Percentiles rank a stretch among this genome's conserved stretches.
These are phyloP conservation scores for Xanthostigma xanthostigma DNA, from an alignment of 2,888 invertebrate species.

Conservation along the genomic window DNA sequence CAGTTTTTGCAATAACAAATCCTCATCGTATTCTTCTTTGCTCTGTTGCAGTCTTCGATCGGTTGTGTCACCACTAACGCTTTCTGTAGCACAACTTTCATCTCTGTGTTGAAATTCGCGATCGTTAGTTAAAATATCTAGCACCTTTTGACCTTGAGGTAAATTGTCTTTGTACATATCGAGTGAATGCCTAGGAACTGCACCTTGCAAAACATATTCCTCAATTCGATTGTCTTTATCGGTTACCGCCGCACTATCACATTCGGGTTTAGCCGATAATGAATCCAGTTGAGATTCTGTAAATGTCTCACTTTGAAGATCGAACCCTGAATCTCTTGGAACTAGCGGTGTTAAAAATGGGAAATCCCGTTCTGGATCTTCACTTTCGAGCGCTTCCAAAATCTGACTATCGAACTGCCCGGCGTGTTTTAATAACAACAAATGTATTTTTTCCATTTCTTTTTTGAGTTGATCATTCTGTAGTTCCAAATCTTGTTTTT, in stretches of 20 bases:
- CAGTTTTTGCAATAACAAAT: slow-evolving; percentile 43
- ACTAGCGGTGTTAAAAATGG: slow-evolving; percentile 13
- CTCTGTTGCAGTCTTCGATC: slow-evolving; percentile 9
- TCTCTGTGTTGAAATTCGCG: not conserved
- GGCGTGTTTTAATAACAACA: slow-evolving; percentile 49
- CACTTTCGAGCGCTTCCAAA: slow-evolving; percentile 31
- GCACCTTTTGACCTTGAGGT: too few species aligned
- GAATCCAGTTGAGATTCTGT: not conserved
- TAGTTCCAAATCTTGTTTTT: slow-evolving; percentile 61
- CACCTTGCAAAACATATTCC: slow-evolving; percentile 47
- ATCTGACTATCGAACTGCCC: slow-evolving; percentile 48
- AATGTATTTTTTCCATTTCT: slow-evolving; percentile 67
- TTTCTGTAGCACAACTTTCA: slow-evolving; percentile 22
- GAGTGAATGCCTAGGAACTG: slow-evolving; percentile 41
- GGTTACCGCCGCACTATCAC: slow-evolving; percentile 24
- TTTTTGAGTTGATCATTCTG: slow-evolving; percentile 62
- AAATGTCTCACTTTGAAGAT: not conserved
- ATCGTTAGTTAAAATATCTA: too few species aligned
- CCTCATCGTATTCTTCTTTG: slow-evolving; percentile 39
- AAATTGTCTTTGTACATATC: slow-evolving; percentile 13
- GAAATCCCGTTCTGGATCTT: slow-evolving; percentile 30
- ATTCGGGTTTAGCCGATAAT: slow-evolving; percentile 19
- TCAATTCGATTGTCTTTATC: slow-evolving; percentile 29
- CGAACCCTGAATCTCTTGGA: slow-evolving; percentile 4
- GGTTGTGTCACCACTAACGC: slow-evolving; percentile 26